Conservation (phyloP, 2,113 vertebrate species). For the Pteruthius melanotis region DNA sequence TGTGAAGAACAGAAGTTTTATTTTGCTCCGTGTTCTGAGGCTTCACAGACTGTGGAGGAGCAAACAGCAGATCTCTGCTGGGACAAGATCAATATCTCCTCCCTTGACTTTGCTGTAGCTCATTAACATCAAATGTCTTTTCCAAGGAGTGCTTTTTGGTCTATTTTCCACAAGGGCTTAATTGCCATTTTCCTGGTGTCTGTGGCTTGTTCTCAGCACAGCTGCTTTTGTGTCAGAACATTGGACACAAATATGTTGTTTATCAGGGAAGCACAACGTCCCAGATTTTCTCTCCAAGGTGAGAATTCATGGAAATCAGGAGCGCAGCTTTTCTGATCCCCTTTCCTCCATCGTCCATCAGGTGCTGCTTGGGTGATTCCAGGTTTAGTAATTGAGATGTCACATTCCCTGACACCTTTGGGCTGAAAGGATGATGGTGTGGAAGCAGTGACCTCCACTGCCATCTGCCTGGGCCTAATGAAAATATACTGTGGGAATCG, state of each 20-base stretch:
- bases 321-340: neutral
- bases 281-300: neutral
- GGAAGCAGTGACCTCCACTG: conserved; percentile 15
- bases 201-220: neutral
- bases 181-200: neutral
- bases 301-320: neutral
- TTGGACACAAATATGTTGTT: neutral
- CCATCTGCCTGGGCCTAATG: conserved; percentile 54
- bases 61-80: neutral
- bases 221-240: neutral
- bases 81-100: neutral
- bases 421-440: neutral
- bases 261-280: neutral
- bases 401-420: conserved; percentile 5
- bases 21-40: neutral
- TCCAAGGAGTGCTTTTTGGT: neutral
- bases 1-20: neutral
- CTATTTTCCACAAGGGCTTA: neutral
- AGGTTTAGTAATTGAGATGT: conserved; percentile 24
- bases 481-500: conserved; percentile 49
- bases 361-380: neutral
- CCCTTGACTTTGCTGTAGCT: neutral
- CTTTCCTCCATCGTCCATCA: neutral
- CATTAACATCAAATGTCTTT: neutral
- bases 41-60: neutral